phyloP scores from a whole-genome alignment of 2,113 vertebrate genomes.

The Eublepharis macularius region DNA sequence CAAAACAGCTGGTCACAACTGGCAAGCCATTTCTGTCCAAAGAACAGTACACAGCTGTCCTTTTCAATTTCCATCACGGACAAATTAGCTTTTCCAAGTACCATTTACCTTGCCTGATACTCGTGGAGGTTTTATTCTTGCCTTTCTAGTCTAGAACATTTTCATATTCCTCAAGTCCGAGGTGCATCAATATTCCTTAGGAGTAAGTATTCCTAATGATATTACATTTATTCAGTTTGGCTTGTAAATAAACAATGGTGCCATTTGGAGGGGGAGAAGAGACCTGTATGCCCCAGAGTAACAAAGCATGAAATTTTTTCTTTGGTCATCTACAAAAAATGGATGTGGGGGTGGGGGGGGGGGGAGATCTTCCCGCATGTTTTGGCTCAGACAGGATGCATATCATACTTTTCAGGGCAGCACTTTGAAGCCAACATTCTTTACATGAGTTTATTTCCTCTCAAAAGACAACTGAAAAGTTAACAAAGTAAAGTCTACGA shows the following conservation, averaged over 20 bases:
- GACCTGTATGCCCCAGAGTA: background rate
- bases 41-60: slow-evolving; percentile 10
- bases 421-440: background rate
- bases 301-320: background rate
- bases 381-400: background rate
- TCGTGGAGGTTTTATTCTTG: slow-evolving; percentile 17
- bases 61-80: background rate
- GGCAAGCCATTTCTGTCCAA: background rate
- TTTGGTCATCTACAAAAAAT: background rate
- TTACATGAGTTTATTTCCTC: slow-evolving; percentile 8
- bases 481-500: background rate
- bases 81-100: slow-evolving; percentile 15
- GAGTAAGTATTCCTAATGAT: background rate
- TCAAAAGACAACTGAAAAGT: background rate
- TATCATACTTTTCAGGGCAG: background rate
- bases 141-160: background rate
- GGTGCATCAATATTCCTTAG: background rate
- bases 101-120: background rate
- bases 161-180: background rate
- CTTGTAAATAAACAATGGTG: background rate
- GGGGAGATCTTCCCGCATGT: background rate
- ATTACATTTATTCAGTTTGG: background rate
- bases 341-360: background rate
- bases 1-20: background rate
- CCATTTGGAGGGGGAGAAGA: no score